Evolutionary conservation across 2,797 vertebrate genomes (phyloP), one percentile per base, ranked within the genome.

Genomic region (Borostomias antarcticus): DNA sequence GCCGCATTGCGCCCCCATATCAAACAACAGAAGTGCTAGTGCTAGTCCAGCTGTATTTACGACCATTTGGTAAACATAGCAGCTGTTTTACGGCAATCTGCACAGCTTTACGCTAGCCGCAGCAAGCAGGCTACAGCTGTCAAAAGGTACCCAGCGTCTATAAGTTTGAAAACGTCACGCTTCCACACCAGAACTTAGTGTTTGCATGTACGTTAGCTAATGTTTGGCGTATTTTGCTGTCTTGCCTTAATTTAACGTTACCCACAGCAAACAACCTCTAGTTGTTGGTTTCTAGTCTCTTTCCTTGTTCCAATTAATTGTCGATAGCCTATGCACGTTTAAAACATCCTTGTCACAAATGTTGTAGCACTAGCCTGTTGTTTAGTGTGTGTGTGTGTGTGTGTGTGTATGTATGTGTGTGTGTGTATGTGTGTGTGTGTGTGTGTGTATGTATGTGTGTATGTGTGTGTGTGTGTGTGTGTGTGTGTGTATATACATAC

Each of bases 61-160:
- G 65, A 60, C 65, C 58, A 11, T 37, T 59, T 15, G 29, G 50
- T 58, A 67, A 67, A 67, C 65, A 51, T 32, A 9, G 37, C 47
- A n/a, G n/a, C 40, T 19, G 19, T 35, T 60, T 52, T 60, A 61
- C 58, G 66, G 48, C 33, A 53, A 9, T 15, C 13, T 11, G n/a
- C 4, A 30, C n/a, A 19, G 2, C 11, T 48, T 8, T 3, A 35
- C 2, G 1, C n/a, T 17, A 35, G 32, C 11, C 26, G 9, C 23
- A 50, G 19, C 19, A 23, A 19, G n/a, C 15, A 6, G 25, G 21
- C 5, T 2, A 25, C 53, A 17, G 30, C 48, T 9, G 61, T 40
- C 8, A n/a, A 2, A 29, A 75, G 78, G 80, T 77, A 73, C 58
- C 25, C 29, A 2, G n/a, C 1, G 5, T 13, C 5, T 21, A 37